Conservation (phyloP, 2,888 invertebrate genomes). For the Hesperia comma region DNA sequence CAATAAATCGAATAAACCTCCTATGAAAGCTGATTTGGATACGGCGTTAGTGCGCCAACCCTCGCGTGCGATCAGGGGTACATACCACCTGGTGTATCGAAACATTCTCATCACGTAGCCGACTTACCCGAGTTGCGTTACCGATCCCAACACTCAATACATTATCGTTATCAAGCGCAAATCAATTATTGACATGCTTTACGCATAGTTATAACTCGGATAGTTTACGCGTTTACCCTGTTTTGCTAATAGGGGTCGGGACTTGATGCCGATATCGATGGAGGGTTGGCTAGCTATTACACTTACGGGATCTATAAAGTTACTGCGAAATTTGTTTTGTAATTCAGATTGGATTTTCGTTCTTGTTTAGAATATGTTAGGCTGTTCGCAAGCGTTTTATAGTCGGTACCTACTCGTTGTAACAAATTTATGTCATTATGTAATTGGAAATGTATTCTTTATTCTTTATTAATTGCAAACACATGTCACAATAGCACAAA, state of each 20-base stretch:
- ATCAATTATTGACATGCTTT: conserved; percentile 63
- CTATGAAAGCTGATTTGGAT: not conserved
- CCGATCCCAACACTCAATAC: conserved; percentile 61
- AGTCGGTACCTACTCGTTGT: too few species aligned
- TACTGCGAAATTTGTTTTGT: conserved; percentile 39
- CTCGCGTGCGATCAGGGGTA: not conserved
- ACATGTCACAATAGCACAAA: too few species aligned
- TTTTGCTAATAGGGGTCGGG: conserved; percentile 11
- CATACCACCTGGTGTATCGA: not conserved
- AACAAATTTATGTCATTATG: too few species aligned
- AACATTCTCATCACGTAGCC: conserved; percentile 68
- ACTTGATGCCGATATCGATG: conserved; percentile 1
- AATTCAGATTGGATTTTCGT: not conserved
- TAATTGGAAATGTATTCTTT: too few species aligned
- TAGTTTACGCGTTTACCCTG: conserved; percentile 37
- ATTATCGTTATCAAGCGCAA: conserved; percentile 64
- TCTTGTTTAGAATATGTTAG: not conserved
- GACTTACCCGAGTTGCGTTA: conserved; percentile 54
- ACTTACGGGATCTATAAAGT: conserved; percentile 11
- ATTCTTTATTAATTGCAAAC: too few species aligned
- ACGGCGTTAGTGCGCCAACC: not conserved
- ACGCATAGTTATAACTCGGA: conserved; percentile 47
- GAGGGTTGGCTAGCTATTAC: conserved; percentile 11
- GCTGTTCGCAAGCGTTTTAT: too few species aligned
- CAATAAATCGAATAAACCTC: not conserved